A percentile compares a stretch with the other conserved stretches of the same genome.
Conservation (phyloP, 2,113 vertebrate species). For the Chrysochloris asiatica region DNA sequence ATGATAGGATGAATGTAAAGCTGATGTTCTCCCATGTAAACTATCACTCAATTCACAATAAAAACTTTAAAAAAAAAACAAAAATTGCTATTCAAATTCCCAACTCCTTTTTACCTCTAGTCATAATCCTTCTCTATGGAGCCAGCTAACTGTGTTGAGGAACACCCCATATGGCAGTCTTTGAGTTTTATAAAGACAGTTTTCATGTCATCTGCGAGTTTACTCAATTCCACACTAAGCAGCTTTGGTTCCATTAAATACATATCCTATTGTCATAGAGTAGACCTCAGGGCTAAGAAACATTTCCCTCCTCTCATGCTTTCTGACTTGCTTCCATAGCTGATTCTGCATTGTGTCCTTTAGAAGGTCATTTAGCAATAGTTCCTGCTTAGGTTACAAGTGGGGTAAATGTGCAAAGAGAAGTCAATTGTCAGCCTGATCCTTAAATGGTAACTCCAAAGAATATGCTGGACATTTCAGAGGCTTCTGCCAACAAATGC, state of each 20-base stretch:
- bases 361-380: constrained; percentile 63
- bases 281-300: neutral
- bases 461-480: constrained; percentile 76
- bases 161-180: neutral
- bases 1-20: no score
- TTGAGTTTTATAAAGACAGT: neutral
- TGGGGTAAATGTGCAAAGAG: constrained; percentile 61
- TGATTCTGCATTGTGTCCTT: constrained; percentile 15
- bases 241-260: neutral
- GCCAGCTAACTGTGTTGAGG: neutral
- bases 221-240: neutral
- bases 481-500: constrained; percentile 80
- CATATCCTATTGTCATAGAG: neutral
- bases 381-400: constrained; percentile 61
- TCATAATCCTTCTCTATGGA: neutral
- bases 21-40: no score
- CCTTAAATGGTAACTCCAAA: constrained; percentile 76
- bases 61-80: no score
- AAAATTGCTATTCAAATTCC: neutral
- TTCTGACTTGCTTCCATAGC: neutral
- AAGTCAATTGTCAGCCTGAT: constrained; percentile 73
- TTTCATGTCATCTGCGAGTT: neutral
- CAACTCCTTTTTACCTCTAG: neutral
- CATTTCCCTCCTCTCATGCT: neutral
- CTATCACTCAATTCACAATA: no score